Conservation (phyloP, 2,888 invertebrate species). For the Apocheima hispidaria region DNA sequence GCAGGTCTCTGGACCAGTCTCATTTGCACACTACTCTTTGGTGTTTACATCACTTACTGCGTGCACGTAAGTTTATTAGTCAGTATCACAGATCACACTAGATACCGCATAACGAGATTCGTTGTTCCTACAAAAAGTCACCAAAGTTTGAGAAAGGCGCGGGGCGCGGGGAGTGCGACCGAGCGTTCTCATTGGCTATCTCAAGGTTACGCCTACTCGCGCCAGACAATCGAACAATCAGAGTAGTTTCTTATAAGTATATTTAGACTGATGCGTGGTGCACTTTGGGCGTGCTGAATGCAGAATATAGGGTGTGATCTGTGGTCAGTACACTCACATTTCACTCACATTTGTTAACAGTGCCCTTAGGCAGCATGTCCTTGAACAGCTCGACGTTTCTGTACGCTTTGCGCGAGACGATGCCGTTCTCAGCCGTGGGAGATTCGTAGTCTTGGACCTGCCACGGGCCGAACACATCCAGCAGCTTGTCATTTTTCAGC, state of each 20-base stretch:
- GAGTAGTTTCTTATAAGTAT: too few relatives aligned
- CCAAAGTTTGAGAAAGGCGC: too few relatives aligned
- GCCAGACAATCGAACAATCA: too few relatives aligned
- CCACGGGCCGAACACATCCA: conserved; percentile 98
- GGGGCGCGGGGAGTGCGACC: too few relatives aligned
- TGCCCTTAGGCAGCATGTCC: conserved; percentile 96
- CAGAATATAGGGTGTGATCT: too few relatives aligned
- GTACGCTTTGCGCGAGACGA: conserved; percentile 97
- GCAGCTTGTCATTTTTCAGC: conserved; percentile 89
- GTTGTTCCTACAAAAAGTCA: too few relatives aligned
- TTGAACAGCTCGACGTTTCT: conserved; percentile 99
- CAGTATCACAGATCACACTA: not conserved
- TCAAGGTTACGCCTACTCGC: too few relatives aligned
- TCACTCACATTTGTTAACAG: conserved; percentile 93
- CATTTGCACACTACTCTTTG: conserved; percentile 68
- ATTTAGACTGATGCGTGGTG: too few relatives aligned
- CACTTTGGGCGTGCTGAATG: not conserved
- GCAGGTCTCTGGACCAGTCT: conserved; percentile 75
- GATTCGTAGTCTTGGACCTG: conserved; percentile 97
- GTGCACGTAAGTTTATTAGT: conserved; percentile 67
- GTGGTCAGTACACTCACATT: too few relatives aligned
- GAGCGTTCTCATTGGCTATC: too few relatives aligned
- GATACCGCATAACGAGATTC: too few relatives aligned
- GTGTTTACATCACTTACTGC: conserved; percentile 77
- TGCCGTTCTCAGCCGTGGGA: conserved; percentile 95